Evolutionary conservation across 2,888 invertebrate species (phyloP).

Genomic region (Chirona hameri): DNA sequence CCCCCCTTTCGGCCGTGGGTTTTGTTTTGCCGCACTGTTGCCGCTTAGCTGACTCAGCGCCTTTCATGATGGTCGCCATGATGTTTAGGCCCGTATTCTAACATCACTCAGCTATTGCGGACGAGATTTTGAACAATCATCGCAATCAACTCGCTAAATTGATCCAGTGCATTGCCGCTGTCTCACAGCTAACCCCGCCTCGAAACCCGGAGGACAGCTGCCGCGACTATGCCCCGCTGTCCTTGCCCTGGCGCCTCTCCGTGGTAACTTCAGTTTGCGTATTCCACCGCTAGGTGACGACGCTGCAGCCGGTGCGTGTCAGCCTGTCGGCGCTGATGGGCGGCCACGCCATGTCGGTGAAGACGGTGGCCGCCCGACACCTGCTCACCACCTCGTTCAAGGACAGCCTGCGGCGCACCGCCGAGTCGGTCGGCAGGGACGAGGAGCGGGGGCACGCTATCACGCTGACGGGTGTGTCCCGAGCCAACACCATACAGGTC

Average conservation of each 20-base stretch:
- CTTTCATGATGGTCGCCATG: too few species aligned
- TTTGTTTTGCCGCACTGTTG: too few species aligned
- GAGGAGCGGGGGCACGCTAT: neutral
- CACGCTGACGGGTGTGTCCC: conserved; percentile 12
- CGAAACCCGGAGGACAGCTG: too few species aligned
- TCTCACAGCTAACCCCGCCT: too few species aligned
- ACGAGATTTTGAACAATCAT: too few species aligned
- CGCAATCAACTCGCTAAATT: too few species aligned
- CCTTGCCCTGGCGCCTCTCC: neutral
- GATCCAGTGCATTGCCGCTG: too few species aligned
- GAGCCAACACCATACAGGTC: conserved; percentile 13
- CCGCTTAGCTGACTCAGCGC: too few species aligned
- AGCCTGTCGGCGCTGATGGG: conserved; percentile 13
- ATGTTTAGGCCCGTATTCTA: too few species aligned
- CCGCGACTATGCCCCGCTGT: too few species aligned
- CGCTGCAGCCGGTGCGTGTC: conserved; percentile 13
- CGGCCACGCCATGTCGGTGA: conserved; percentile 8
- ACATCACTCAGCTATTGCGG: too few species aligned
- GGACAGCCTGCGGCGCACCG: neutral
- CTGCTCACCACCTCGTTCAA: conserved; percentile 3
- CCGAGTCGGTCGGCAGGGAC: neutral
- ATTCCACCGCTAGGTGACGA: neutral
- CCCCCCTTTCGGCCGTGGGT: too few species aligned
- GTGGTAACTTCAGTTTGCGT: neutral
- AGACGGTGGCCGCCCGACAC: conserved; percentile 23